Conservation (phyloP, 2,888 invertebrate genomes). For the Bhutanitis thaidina region DNA sequence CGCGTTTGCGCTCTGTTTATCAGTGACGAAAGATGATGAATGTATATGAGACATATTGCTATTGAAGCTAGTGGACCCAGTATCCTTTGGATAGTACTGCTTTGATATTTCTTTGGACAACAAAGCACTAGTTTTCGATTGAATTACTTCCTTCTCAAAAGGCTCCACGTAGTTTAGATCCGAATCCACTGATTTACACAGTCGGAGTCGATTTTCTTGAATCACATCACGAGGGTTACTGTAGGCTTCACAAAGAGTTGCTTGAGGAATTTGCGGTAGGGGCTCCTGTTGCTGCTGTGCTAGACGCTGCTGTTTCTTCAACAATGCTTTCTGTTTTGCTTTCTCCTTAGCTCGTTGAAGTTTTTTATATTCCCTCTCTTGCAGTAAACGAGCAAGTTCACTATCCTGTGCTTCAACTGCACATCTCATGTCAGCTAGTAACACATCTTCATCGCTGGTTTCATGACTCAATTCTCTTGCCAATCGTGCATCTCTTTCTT, state of each 20-base stretch:
- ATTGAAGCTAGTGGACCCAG: slow-evolving; percentile 43
- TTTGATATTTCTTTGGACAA: slow-evolving; percentile 63
- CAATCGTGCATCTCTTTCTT: slow-evolving; percentile 63
- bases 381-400: slow-evolving; percentile 64
- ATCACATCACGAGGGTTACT: slow-evolving; percentile 70
- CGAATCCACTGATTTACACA: slow-evolving; percentile 72
- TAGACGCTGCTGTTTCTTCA: slow-evolving; percentile 65
- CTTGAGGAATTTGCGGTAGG: slow-evolving; percentile 35
- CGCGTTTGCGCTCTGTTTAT: slow-evolving; percentile 35
- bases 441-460: slow-evolving; percentile 55
- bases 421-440: slow-evolving; percentile 68
- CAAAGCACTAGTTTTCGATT: slow-evolving; percentile 70
- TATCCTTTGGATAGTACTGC: slow-evolving; percentile 55
- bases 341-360: slow-evolving; percentile 71
- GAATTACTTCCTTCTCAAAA: slow-evolving; percentile 71
- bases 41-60: slow-evolving; percentile 47
- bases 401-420: slow-evolving; percentile 74
- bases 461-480: slow-evolving; percentile 63
- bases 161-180: slow-evolving; percentile 73
- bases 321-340: slow-evolving; percentile 65
- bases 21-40: slow-evolving; percentile 44
- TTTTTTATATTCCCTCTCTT: slow-evolving; percentile 71
- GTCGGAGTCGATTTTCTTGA: slow-evolving; percentile 55
- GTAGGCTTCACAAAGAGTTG: slow-evolving; percentile 69
- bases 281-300: slow-evolving; percentile 43